Percentiles rank a stretch among this genome's conserved stretches.
Evolutionary conservation across 2,888 invertebrate genomes (phyloP).

Genomic region (Tyria jacobaeae): DNA sequence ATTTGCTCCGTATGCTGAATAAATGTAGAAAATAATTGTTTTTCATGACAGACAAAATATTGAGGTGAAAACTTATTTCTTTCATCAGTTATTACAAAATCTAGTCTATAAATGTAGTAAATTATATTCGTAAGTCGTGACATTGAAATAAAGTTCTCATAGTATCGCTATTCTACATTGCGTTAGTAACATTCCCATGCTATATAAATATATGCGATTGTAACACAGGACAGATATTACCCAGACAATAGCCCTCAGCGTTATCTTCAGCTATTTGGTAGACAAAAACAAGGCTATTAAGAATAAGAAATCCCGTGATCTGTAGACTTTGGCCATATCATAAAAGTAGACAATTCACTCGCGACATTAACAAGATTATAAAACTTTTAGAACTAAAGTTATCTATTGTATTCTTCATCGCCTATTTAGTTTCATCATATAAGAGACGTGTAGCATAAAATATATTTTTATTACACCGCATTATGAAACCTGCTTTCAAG

Average conservation of each 20-base stretch:
- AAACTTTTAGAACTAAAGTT: conserved; percentile 67
- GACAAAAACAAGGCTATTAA: conserved; percentile 79
- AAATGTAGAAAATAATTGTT: neutral
- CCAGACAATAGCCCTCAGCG: conserved; percentile 55
- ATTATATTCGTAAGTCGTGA: conserved; percentile 34
- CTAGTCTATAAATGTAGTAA: no score
- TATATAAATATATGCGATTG: conserved; percentile 38
- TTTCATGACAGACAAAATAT: neutral
- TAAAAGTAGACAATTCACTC: conserved; percentile 60
- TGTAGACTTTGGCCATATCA: conserved; percentile 41
- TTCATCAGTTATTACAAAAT: neutral
- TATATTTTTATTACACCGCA: conserved; percentile 16
- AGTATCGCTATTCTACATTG: conserved; percentile 36
- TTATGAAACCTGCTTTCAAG: neutral
- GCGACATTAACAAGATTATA: conserved; percentile 75
- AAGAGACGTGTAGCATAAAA: conserved; percentile 25
- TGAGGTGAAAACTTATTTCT: neutral
- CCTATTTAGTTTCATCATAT: conserved; percentile 39
- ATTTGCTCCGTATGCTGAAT: neutral
- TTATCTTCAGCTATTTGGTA: conserved; percentile 64
- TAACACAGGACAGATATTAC: conserved; percentile 49
- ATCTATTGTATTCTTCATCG: conserved; percentile 46
- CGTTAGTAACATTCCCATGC: conserved; percentile 44
- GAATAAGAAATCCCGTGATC: conserved; percentile 60
- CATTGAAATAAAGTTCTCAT: conserved; percentile 27